Evolutionary conservation across 2,113 vertebrate species (phyloP).

Genomic region (Callorhinus ursinus): DNA sequence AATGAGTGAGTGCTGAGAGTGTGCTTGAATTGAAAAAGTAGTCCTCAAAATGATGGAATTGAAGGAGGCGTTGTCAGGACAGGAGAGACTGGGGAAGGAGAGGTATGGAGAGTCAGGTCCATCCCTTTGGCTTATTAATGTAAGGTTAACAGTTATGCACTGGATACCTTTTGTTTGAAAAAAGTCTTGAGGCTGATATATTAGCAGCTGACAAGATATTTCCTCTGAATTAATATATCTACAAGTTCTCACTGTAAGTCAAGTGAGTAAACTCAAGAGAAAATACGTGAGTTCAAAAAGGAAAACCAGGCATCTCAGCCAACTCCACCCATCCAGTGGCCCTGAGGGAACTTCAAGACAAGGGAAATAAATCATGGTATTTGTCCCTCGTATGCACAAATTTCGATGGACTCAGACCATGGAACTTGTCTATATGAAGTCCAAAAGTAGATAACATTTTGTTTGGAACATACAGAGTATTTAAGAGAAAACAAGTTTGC

Average conservation of each 20-base stretch:
- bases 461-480: not conserved
- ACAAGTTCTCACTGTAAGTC: not conserved
- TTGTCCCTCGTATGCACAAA: not conserved
- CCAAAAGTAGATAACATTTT: not conserved
- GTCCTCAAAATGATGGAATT: not conserved
- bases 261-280: constrained; percentile 27
- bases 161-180: not conserved
- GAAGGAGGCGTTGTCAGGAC: not conserved
- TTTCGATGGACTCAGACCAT: not conserved
- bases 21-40: not conserved
- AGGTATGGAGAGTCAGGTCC: not conserved
- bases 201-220: not conserved
- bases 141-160: not conserved
- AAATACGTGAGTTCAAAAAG: not conserved
- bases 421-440: not conserved
- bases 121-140: not conserved
- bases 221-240: not conserved
- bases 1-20: not conserved
- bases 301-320: not conserved
- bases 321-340: not conserved
- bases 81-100: not conserved
- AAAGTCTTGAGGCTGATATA: not conserved
- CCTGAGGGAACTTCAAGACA: not conserved
- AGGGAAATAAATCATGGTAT: not conserved
- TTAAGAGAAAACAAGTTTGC: not conserved